Evolutionary conservation across 2,797 vertebrate genomes (phyloP), one percentile per base, ranked within the genome.

Genomic region (Silurus lanzhouensis): DNA sequence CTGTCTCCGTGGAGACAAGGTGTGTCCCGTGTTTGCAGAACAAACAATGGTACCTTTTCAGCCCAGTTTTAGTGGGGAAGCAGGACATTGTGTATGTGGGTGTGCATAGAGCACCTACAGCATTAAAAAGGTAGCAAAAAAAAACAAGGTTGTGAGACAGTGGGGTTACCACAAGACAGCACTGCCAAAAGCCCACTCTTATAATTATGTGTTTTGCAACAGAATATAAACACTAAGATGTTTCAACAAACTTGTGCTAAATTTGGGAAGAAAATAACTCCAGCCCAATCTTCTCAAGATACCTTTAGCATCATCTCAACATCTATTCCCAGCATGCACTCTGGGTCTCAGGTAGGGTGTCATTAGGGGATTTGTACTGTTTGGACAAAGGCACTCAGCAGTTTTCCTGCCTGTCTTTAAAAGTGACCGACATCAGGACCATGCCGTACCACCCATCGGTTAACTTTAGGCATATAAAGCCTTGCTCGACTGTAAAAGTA

Each of bases 21-120:
- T 94, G 96, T 96, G 95, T 95, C 95, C 95, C 88, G 89, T 97
- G 96, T 97, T 97, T 97, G 95, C 94, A 96, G 96, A 96, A 95
- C 96, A 97, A 98, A 98, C 97, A 98, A 96, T 94, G 94, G 96
- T 95, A 97, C 96, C 96, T 97, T 96, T 96, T 94, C 95, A 95
- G 90, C 94, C 93, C 94, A 67, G 82, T 17, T n/a, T 67, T 87
- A 67, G 83, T 76, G 93, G 92, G 93, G 94, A 95, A 95, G 95
- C 94, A 95, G 95, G 94, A 93, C 93, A 93, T 94, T 92, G 93
- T 93, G 93, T 93, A 94, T 93, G 92, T 92, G 93, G 93, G 93
- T 83, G 89, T 87, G 81, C 86, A 81, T 84, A 74, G 83, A 83
- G 81, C 55, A 72, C 61, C 82, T 82, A 84, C 20, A 70, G 81